phyloP scores from a whole-genome alignment of 2,888 invertebrate genomes.

The Epinotia nisella region DNA sequence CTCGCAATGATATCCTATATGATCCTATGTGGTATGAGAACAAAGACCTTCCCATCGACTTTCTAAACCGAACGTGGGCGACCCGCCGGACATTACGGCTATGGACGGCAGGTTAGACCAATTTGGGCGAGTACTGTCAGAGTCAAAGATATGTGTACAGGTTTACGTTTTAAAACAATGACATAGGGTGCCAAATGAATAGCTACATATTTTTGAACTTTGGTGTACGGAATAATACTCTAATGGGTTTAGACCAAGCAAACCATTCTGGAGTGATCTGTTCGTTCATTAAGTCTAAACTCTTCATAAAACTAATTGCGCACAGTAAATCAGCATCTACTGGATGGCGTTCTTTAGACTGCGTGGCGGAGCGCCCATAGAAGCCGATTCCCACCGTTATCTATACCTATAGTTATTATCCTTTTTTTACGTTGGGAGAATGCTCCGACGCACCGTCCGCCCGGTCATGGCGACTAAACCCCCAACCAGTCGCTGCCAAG shows the following conservation, averaged over 20 bases:
- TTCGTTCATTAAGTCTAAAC: no score
- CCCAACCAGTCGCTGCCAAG: no score
- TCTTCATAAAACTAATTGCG: no score
- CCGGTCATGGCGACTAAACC: no score
- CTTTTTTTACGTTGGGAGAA: no score
- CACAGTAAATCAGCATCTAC: neutral
- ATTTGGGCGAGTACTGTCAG: slow-evolving; percentile 1
- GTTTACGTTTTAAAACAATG: neutral
- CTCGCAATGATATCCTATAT: slow-evolving; percentile 56
- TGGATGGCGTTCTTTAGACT: neutral
- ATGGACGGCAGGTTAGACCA: neutral
- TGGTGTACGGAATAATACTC: neutral
- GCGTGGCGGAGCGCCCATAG: no score
- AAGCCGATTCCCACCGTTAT: no score
- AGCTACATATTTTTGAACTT: neutral
- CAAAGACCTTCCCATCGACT: slow-evolving; percentile 56
- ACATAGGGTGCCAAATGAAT: no score
- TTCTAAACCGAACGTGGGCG: slow-evolving; percentile 66
- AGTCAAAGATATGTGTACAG: neutral
- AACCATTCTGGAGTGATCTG: neutral
- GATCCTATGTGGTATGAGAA: slow-evolving; percentile 58
- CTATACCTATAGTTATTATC: no score
- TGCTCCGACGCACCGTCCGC: no score
- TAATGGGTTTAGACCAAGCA: neutral
- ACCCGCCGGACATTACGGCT: slow-evolving; percentile 51